These are phyloP conservation scores for Empis stercorea DNA, from an alignment of 2,888 invertebrate species.

Conservation along the genomic window DNA sequence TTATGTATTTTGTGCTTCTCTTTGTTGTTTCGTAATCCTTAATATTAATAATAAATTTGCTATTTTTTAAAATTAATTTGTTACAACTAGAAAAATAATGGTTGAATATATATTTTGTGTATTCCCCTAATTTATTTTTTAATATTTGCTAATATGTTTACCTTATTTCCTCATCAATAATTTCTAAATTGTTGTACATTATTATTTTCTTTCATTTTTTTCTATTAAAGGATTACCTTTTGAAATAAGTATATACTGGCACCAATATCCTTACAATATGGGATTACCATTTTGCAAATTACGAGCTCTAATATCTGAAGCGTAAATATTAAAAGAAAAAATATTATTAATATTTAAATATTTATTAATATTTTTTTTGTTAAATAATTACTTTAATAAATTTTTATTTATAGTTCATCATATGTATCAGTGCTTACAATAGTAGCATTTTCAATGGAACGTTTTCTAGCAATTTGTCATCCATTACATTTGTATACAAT, in stretches of 20 bases:
- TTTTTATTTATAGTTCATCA: slow-evolving; percentile 48
- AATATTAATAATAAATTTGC: no score
- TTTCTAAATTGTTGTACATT: no score
- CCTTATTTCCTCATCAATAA: neutral
- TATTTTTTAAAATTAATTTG: no score
- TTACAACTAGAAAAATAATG: no score
- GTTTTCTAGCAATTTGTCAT: slow-evolving; percentile 84
- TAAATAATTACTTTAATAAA: neutral
- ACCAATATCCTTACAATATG: slow-evolving; percentile 75
- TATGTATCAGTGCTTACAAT: slow-evolving; percentile 86
- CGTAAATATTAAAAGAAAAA: no score
- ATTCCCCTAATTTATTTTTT: neutral
- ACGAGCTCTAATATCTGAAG: slow-evolving; percentile 70
- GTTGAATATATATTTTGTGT: neutral
- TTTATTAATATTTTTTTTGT: neutral
- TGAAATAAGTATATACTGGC: slow-evolving; percentile 74
- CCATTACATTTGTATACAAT: slow-evolving; percentile 71
- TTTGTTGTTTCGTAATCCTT: no score
- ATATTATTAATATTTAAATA: no score
- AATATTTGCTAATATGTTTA: neutral
- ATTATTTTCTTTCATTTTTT: neutral
- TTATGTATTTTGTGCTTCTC: no score
- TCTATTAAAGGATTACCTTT: slow-evolving; percentile 74
- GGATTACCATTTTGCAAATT: slow-evolving; percentile 70
- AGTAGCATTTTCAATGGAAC: slow-evolving; percentile 81